Evolutionary conservation across 2,888 invertebrate species (phyloP).

Genomic region (Holacanthella duospinosa): DNA sequence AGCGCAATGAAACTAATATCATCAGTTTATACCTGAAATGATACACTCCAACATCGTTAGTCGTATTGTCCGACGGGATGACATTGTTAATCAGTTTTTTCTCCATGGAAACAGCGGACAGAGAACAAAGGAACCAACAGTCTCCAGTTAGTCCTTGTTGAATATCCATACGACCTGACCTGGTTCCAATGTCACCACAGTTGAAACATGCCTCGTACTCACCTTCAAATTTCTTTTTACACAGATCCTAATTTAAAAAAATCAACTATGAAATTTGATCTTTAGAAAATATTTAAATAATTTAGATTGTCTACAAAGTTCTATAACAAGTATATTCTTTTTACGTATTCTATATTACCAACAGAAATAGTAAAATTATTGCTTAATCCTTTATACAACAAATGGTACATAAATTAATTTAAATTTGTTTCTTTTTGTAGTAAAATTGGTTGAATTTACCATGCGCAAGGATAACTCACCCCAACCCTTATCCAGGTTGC

Average conservation of each 20-base stretch:
- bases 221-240: neutral
- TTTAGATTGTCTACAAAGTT: too few relatives aligned
- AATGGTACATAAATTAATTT: too few relatives aligned
- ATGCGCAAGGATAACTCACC: too few relatives aligned
- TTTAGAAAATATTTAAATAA: too few relatives aligned
- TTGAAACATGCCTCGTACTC: neutral
- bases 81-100: neutral
- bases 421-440: neutral
- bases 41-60: neutral
- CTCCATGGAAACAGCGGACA: neutral
- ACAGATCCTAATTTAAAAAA: neutral
- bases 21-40: constrained; percentile 10
- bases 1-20: too few relatives aligned
- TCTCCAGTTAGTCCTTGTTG: constrained; percentile 4
- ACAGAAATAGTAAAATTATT: too few relatives aligned
- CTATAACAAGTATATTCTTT: too few relatives aligned
- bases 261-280: neutral
- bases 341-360: too few relatives aligned
- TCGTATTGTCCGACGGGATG: neutral
- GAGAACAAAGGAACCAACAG: constrained; percentile 7
- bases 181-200: neutral
- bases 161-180: neutral
- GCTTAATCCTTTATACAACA: too few relatives aligned
- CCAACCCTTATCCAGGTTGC: neutral
- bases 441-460: too few relatives aligned